Evolutionary conservation across 1,140 invertebrate species (phyloP), one percentile per base, ranked within the genome.

Genomic region (Drosophila auraria): DNA sequence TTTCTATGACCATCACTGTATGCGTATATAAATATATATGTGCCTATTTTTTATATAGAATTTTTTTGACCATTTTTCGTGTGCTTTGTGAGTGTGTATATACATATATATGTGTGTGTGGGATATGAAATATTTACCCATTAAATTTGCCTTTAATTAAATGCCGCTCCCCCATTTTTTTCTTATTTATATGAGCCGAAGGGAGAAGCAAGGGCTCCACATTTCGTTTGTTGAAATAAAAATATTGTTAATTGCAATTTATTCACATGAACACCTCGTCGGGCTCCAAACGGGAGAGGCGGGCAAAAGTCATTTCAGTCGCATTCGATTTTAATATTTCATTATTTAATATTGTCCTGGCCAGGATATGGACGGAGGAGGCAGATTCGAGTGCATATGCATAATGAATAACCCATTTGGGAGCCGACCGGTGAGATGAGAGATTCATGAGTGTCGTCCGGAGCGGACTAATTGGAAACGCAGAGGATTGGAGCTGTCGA

Each of bases 171-270:
- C 61, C 68, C 49, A 20, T 60, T 60, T 80, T 51, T 51, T 59
- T 50, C 17, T 30, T 59, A 54, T 75, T 75, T 76, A 30, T 44
- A 25, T 49, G 60, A n/a, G 27, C 44, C n/a, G 1, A 9, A 61
- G 27, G 45, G 47, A 6, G 27, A 36, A 54, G 30, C 20, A 38
- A 23, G 33, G 53, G 53, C 23, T 47, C 75, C 45, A 27, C 71
- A 66, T 84, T 89, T 84, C 89, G 83, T 91, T 91, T 84, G 87
- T 82, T 87, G 73, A 83, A 90, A 91, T 89, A 91, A 91, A 91
- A 91, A 91, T 91, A 91, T 91, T 84, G 89, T 91, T 91, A 91
- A 91, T 91, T 91, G 87, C 87, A 91, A 91, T 91, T 91, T 86
- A 90, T 91, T 91, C 87, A 91, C 87, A 89, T 91, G 87, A 91